Percentiles rank a stretch among this genome's conserved stretches.
Evolutionary conservation across 2,113 vertebrate genomes (phyloP).

Genomic region (Tinamus guttatus): DNA sequence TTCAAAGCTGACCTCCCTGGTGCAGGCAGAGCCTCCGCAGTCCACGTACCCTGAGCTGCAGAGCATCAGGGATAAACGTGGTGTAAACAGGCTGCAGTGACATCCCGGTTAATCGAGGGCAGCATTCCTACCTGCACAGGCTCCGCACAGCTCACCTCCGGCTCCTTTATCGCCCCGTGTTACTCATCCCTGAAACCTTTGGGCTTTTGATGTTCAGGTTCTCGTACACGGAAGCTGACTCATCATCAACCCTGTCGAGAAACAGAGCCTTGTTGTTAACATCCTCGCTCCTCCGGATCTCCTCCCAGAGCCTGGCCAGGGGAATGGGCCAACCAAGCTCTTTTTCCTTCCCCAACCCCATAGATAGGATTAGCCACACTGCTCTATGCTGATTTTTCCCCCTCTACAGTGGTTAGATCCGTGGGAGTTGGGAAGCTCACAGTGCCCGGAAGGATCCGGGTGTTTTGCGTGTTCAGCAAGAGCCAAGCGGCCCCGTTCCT

Average conservation of each 20-base stretch:
- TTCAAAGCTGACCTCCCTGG: background rate
- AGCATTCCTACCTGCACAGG: background rate
- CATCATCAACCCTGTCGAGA: slow-evolving; percentile 81
- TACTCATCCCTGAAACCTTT: slow-evolving; percentile 79
- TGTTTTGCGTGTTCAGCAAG: too few relatives aligned
- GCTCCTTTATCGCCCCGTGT: slow-evolving; percentile 80
- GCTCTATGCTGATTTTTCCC: background rate
- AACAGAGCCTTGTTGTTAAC: background rate
- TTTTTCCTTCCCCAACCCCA: background rate
- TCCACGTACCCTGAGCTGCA: background rate
- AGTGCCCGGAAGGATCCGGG: background rate
- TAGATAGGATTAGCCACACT: fast-evolving
- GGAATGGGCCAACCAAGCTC: background rate
- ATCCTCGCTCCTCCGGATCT: background rate
- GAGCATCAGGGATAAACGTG: fast-evolving
- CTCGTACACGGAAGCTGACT: slow-evolving; percentile 87
- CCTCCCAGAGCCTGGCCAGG: background rate
- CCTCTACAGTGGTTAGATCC: background rate
- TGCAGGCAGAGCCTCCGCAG: background rate
- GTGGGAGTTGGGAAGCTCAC: background rate
- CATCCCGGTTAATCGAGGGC: background rate
- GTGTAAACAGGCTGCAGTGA: fast-evolving
- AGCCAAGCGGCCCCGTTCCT: background rate
- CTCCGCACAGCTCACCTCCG: background rate
- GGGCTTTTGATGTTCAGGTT: slow-evolving; percentile 89